phyloP scores from a whole-genome alignment of 2,888 invertebrate species.

The Leptothorax acervorum region DNA sequence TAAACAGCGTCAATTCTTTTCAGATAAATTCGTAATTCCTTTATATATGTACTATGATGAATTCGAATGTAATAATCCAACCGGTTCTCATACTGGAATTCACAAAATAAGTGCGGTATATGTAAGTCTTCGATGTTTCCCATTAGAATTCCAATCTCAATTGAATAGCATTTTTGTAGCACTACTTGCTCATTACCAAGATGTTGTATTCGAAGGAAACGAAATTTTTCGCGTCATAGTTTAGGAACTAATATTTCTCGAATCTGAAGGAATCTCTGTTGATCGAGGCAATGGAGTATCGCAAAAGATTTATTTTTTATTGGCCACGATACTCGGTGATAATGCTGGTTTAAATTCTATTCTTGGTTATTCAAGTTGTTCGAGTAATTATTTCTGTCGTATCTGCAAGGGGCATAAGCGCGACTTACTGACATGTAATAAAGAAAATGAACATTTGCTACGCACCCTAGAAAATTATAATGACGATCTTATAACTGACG shows the following conservation, averaged over 20 bases:
- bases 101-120: no score
- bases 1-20: conserved; percentile 7
- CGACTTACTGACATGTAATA: neutral
- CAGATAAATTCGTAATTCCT: neutral
- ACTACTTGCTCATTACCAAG: conserved; percentile 8
- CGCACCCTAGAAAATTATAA: no score
- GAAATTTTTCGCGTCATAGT: neutral
- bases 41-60: neutral
- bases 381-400: conserved; percentile 7
- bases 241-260: conserved; percentile 1
- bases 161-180: neutral
- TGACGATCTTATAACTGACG: no score
- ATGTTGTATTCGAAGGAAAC: neutral
- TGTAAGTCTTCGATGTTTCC: no score
- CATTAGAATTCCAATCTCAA: neutral
- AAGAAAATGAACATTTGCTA: no score
- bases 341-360: neutral
- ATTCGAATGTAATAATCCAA: no score
- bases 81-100: no score
- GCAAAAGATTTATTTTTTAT: conserved; percentile 1
- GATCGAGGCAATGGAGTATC: neutral
- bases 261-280: neutral
- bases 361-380: neutral
- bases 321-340: neutral
- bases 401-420: neutral